These are phyloP conservation scores for Sisyra nigra DNA, from an alignment of 2,888 invertebrate genomes.

Conservation along the genomic window DNA sequence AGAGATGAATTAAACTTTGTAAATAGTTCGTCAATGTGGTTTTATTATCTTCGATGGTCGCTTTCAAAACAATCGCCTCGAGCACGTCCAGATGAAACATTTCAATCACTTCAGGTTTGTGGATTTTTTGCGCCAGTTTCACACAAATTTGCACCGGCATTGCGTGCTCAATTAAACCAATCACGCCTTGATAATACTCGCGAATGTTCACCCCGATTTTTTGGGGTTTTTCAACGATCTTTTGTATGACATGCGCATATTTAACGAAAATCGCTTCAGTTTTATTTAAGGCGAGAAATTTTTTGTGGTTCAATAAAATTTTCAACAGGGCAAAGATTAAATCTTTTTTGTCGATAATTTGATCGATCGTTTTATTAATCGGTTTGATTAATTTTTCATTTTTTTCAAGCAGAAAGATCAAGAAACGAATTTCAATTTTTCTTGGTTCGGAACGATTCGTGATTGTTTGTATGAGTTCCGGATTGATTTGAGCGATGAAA, in stretches of 20 bases:
- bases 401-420: conserved; percentile 37
- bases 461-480: conserved; percentile 35
- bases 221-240: conserved; percentile 49
- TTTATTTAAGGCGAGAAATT: conserved; percentile 28
- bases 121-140: conserved; percentile 37
- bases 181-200: conserved; percentile 38
- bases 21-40: conserved; percentile 33
- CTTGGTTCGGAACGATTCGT: conserved; percentile 33
- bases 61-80: conserved; percentile 35
- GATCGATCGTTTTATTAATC: conserved; percentile 31
- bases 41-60: conserved; percentile 22
- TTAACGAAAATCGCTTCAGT: conserved; percentile 36
- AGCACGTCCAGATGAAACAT: conserved; percentile 38
- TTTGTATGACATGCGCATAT: conserved; percentile 43
- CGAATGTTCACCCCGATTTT: conserved; percentile 49
- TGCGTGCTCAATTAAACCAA: conserved; percentile 38
- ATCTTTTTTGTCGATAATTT: conserved; percentile 39
- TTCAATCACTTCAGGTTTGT: conserved; percentile 46
- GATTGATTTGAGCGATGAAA: conserved; percentile 30
- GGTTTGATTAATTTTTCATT: conserved; percentile 30
- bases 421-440: conserved; percentile 39
- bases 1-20: conserved; percentile 35
- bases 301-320: conserved; percentile 21
- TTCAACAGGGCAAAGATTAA: conserved; percentile 44
- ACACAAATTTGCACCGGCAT: conserved; percentile 39